Percentiles rank a stretch among this genome's conserved stretches.
phyloP scores from a whole-genome alignment of 2,113 vertebrate species.

The Gallinago media region DNA sequence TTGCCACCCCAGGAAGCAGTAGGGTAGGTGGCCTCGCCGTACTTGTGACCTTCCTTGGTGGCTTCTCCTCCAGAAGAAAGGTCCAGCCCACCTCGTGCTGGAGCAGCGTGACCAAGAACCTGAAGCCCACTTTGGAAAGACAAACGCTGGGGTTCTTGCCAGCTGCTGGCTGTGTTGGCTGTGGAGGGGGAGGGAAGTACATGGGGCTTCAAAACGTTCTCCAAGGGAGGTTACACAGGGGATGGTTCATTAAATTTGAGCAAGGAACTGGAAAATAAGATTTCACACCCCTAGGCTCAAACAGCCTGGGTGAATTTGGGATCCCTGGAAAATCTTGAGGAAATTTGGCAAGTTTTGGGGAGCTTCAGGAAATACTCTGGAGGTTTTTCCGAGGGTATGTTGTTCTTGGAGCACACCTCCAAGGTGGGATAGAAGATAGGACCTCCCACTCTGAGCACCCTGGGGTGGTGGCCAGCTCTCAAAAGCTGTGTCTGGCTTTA shows the following conservation, averaged over 20 bases:
- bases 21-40: background rate
- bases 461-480: background rate
- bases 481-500: background rate
- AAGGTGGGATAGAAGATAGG: background rate
- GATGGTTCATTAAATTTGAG: slow-evolving; percentile 80
- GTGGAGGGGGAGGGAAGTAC: slow-evolving; percentile 17
- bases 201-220: slow-evolving; percentile 72
- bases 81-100: background rate
- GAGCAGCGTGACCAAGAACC: background rate
- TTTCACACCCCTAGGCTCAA: slow-evolving; percentile 77
- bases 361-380: background rate
- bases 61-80: background rate
- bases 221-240: slow-evolving; percentile 74
- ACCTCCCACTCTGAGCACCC: background rate
- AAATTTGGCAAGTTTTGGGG: background rate
- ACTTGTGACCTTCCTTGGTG: background rate
- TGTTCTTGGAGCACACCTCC: background rate
- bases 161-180: slow-evolving; percentile 42
- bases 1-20: background rate
- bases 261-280: slow-evolving; percentile 83
- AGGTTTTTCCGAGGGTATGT: background rate
- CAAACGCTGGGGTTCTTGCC: slow-evolving; percentile 17
- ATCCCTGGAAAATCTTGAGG: slow-evolving; percentile 29
- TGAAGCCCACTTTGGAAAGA: background rate
- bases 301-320: slow-evolving; percentile 62